These are phyloP conservation scores for Nebria salina DNA, from an alignment of 2,888 invertebrate genomes.

Conservation along the genomic window DNA sequence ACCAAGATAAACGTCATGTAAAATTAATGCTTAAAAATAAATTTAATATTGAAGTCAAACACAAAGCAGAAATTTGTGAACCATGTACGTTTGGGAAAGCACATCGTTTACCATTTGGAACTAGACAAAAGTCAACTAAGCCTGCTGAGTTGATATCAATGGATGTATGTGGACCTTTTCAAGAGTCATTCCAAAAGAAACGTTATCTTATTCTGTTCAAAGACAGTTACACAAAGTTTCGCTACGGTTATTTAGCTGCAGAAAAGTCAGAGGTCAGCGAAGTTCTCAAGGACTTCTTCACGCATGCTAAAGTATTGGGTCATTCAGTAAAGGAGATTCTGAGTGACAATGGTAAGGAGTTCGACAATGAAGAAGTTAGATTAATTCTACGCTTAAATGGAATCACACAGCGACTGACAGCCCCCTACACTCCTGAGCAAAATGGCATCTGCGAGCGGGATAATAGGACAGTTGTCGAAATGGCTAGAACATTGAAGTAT, in stretches of 20 bases:
- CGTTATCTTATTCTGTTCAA: slow-evolving; percentile 48
- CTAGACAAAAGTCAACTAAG: background rate
- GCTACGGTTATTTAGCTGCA: slow-evolving; percentile 50
- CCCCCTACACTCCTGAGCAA: slow-evolving; percentile 51
- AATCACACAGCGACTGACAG: slow-evolving; percentile 49
- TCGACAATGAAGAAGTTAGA: slow-evolving; percentile 52
- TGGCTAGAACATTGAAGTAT: slow-evolving; percentile 53
- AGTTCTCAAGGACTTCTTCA: slow-evolving; percentile 49
- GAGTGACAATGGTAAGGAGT: slow-evolving; percentile 55
- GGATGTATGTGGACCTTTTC: slow-evolving; percentile 44
- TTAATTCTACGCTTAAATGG: slow-evolving; percentile 49
- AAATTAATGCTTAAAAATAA: background rate
- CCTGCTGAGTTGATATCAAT: background rate
- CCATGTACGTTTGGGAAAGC: slow-evolving; percentile 3
- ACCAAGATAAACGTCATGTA: slow-evolving; percentile 26
- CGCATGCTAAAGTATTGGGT: slow-evolving; percentile 49
- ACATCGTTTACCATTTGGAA: background rate
- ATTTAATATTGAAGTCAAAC: slow-evolving; percentile 1
- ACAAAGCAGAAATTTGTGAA: slow-evolving; percentile 6
- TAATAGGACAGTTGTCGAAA: slow-evolving; percentile 52
- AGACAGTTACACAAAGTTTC: slow-evolving; percentile 51
- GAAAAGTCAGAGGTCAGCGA: slow-evolving; percentile 52
- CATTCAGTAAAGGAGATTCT: slow-evolving; percentile 53
- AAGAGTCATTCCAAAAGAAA: slow-evolving; percentile 48
- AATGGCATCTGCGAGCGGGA: slow-evolving; percentile 51